Evolutionary conservation across 2,888 invertebrate genomes (phyloP), one percentile per base, ranked within the genome.

Genomic region (Orthonychiurus folsomi): DNA sequence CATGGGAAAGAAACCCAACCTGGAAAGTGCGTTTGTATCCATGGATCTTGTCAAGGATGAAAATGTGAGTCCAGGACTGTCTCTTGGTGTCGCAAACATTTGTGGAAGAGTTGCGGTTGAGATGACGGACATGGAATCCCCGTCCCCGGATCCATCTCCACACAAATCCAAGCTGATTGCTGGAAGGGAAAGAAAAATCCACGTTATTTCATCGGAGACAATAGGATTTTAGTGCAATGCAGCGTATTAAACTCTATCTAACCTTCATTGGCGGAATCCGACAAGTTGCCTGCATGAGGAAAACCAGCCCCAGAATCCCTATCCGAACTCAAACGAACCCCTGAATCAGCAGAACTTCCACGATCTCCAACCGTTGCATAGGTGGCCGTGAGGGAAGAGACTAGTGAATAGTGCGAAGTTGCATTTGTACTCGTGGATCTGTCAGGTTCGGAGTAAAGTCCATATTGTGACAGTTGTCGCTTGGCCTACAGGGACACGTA

Each of bases 361-460:
- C 70, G 60, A 50, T 71, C 73, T 9, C 52, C 52, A 5, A 9
- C n/a, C 50, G 69, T 66, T 47, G 72, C 72, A 56, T 71, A 71
- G 3, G 72, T 73, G 27, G 72, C 71, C 50, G 72, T 70, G n/a
- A 69, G 60, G 53, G 71, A 71, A n/a, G 70, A 71, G 63, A 69
- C 72, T 21, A 72, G 67, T 56, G 70, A 69, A 64, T 72, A 72
- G 65, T 73, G 72, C 37, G 71, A 71, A 9, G 68, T 69, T 15
- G 69, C 68, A 62, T 66, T 70, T 50, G 70, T 67, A 59, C 64
- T 67, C 62, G 63, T 68, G 56, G 66, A 66, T 50, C 69, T 62
- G 78, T 91, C 90, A 73, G 89, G 89, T 78, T 91, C 91, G 26
- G 90, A 89, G 63, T 90, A 81, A 75, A 89, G 89, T 12, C 88